phyloP scores from a whole-genome alignment of 1,140 invertebrate genomes.

The Phortica variegata region DNA sequence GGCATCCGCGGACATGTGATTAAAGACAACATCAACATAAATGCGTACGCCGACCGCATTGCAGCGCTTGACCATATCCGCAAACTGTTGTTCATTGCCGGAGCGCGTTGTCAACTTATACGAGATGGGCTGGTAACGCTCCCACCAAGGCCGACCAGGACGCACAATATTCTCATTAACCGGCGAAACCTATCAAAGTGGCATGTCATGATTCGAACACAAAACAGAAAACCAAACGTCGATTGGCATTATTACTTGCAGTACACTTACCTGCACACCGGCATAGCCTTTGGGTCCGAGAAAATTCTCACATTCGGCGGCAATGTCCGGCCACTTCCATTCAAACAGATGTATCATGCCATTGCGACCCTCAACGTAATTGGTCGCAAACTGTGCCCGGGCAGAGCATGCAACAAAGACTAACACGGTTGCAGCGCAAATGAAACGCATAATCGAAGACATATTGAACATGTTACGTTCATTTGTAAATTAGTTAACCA shows the following conservation, averaged over 20 bases:
- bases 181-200: slow-evolving; percentile 57
- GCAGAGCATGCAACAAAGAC: too few species aligned
- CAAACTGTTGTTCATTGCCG: slow-evolving; percentile 72
- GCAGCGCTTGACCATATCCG: slow-evolving; percentile 74
- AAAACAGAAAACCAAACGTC: not conserved
- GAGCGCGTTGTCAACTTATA: slow-evolving; percentile 75
- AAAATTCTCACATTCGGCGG: slow-evolving; percentile 71
- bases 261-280: slow-evolving; percentile 66
- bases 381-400: too few species aligned
- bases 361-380: too few species aligned
- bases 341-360: slow-evolving; percentile 70
- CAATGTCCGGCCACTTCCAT: slow-evolving; percentile 73
- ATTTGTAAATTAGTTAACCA: too few species aligned
- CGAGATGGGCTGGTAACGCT: slow-evolving; percentile 84
- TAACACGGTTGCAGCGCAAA: too few species aligned
- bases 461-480: too few species aligned
- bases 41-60: slow-evolving; percentile 74
- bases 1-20: slow-evolving; percentile 68
- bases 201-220: not conserved
- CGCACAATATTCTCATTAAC: slow-evolving; percentile 56
- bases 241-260: not conserved
- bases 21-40: slow-evolving; percentile 73
- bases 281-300: slow-evolving; percentile 68
- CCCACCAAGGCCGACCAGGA: slow-evolving; percentile 72
- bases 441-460: too few species aligned